Evolutionary conservation across 2,113 vertebrate genomes (phyloP).

Genomic region (Bujurquina vittata): DNA sequence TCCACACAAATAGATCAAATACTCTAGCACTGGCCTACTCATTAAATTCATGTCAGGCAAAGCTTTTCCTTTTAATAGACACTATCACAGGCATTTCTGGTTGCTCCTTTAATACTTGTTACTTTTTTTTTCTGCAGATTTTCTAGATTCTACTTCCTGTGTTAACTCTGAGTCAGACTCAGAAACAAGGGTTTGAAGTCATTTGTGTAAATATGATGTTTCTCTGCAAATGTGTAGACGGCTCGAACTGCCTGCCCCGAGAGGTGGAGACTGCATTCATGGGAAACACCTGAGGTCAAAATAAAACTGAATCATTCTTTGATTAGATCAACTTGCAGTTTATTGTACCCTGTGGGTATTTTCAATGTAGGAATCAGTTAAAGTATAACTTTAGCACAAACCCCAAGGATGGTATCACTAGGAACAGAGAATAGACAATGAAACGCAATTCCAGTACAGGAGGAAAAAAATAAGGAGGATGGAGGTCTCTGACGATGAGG

Average conservation of each 20-base stretch:
- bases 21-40: neutral
- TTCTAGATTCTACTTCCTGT: neutral
- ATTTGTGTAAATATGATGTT: neutral
- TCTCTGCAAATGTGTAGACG: neutral
- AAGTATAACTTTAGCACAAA: neutral
- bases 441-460: neutral
- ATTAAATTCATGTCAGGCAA: fast-evolving
- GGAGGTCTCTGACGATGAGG: neutral
- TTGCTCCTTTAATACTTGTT: neutral
- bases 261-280: neutral
- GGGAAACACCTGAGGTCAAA: neutral
- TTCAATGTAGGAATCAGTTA: neutral
- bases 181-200: neutral
- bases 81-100: neutral
- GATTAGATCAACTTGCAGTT: neutral
- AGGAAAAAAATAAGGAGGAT: neutral
- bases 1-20: too few relatives aligned
- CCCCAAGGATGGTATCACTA: neutral
- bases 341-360: neutral
- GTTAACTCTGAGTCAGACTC: neutral
- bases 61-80: neutral
- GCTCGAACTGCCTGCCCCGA: fast-evolving
- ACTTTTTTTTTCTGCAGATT: neutral
- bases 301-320: neutral
- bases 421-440: neutral